These are phyloP conservation scores for Asbolus verrucosus DNA, from an alignment of 1,140 invertebrate species.

Conservation along the genomic window DNA sequence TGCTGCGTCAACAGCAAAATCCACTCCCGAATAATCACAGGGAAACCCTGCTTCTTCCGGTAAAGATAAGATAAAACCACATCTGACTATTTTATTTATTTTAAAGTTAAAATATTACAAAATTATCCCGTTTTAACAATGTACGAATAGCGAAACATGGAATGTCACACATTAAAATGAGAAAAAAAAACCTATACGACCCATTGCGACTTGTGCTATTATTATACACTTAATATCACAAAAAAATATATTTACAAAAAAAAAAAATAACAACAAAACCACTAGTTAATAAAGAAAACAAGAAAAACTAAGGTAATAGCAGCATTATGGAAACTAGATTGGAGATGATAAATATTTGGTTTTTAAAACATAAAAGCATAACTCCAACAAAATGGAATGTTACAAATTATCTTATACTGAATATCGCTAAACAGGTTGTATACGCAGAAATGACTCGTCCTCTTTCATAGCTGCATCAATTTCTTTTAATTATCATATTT, in stretches of 20 bases:
- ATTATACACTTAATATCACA: conserved; percentile 42
- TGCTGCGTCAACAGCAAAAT: neutral
- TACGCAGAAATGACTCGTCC: neutral
- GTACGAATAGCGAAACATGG: too few species aligned
- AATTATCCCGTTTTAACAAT: conserved; percentile 25
- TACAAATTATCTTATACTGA: too few species aligned
- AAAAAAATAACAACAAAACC: conserved; percentile 32
- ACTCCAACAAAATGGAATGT: conserved; percentile 33
- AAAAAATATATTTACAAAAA: conserved; percentile 25
- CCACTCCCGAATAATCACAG: neutral
- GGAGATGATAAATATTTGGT: conserved; percentile 22
- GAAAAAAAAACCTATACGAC: conserved; percentile 1
- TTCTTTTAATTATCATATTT: too few species aligned
- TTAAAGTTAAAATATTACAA: conserved; percentile 13
- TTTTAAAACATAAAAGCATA: conserved; percentile 20
- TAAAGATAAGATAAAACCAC: conserved; percentile 7
- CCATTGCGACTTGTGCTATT: conserved; percentile 38
- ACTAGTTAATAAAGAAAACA: conserved; percentile 22
- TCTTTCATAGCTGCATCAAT: too few species aligned
- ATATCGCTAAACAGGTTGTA: too few species aligned
- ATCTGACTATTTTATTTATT: neutral
- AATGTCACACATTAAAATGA: too few species aligned
- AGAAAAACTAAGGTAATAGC: conserved; percentile 35
- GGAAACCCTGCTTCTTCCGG: conserved; percentile 9
- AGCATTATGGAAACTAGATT: conserved; percentile 19